Conservation (phyloP, 92 coral and sea anemone species). For the Diadumene lineata region DNA sequence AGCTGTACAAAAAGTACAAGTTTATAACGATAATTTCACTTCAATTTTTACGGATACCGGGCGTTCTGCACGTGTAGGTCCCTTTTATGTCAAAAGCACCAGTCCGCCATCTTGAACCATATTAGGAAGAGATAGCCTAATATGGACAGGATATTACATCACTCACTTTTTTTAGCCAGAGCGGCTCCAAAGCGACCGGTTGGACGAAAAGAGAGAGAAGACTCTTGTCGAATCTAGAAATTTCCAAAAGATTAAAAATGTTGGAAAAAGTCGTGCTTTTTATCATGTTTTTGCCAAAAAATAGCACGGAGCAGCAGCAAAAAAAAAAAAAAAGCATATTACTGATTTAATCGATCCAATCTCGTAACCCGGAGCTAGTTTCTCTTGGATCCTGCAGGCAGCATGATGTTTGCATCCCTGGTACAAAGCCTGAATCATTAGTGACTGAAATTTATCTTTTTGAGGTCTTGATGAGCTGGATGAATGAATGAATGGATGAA, state of each 20-base stretch:
- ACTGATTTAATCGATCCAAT: too few species aligned
- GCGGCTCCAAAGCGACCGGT: background rate
- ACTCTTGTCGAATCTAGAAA: background rate
- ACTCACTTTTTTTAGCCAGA: background rate
- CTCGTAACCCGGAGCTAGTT: too few species aligned
- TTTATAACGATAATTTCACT: background rate
- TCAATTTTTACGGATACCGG: conserved; percentile 16
- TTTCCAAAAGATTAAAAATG: background rate
- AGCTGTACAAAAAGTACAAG: background rate
- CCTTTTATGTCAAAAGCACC: conserved; percentile 20
- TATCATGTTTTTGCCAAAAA: too few species aligned
- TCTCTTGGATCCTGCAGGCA: too few species aligned
- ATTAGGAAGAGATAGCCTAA: conserved; percentile 21
- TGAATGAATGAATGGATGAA: background rate
- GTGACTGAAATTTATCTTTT: too few species aligned
- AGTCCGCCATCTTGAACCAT: conserved; percentile 35
- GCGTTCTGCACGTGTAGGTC: conserved; percentile 27
- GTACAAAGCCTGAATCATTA: too few species aligned
- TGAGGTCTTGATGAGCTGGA: too few species aligned
- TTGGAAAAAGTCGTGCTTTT: too few species aligned
- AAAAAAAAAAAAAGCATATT: too few species aligned
- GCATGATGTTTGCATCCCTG: too few species aligned
- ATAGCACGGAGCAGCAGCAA: too few species aligned
- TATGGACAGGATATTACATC: conserved; percentile 17
- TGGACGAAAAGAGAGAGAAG: background rate